Conservation (phyloP, 2,113 vertebrate genomes). For the Monarcha castaneiventris region DNA sequence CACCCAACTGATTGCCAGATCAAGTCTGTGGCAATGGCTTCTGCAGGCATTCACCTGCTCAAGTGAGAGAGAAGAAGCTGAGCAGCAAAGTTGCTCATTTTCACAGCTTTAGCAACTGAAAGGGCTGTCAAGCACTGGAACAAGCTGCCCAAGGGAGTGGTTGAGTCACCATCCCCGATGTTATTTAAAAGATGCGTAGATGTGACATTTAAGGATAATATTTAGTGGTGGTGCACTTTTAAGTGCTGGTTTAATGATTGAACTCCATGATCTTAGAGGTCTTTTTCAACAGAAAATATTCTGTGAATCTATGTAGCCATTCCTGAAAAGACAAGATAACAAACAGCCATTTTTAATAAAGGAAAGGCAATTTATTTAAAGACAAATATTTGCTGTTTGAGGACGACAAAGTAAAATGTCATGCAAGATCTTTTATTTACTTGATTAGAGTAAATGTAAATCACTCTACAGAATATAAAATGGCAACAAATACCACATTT, state of each 20-base stretch:
- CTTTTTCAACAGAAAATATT: background rate
- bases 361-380: background rate
- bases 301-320: background rate
- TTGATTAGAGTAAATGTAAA: background rate
- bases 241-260: background rate
- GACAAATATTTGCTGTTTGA: background rate
- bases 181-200: background rate
- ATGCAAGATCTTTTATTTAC: background rate
- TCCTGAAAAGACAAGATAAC: background rate
- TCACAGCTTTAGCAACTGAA: background rate
- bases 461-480: background rate
- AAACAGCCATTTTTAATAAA: background rate
- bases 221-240: background rate
- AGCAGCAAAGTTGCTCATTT: background rate
- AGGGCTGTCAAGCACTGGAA: background rate
- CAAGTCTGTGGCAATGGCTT: background rate
- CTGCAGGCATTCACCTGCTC: background rate
- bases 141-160: background rate
- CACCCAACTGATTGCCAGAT: background rate
- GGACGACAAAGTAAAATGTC: background rate
- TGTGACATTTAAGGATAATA: background rate
- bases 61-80: background rate
- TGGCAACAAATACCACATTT: background rate
- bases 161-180: background rate
- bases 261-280: background rate